Percentiles rank a stretch among this genome's conserved stretches.
These are phyloP conservation scores for Virgularia gustaviana DNA, from an alignment of 92 coral and sea anemone genomes.

Conservation along the genomic window DNA sequence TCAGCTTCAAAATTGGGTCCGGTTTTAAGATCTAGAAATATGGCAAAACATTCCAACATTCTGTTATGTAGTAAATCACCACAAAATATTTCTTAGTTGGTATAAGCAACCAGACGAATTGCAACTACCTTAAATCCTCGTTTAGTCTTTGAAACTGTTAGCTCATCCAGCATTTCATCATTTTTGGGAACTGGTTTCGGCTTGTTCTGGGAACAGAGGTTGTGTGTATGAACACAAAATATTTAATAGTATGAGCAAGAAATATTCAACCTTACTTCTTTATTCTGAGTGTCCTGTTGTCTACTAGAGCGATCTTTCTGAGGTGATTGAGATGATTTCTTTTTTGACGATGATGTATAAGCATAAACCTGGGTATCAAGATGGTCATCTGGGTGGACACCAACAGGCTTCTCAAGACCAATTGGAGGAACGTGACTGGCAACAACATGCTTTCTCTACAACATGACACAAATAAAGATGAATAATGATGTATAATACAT, in stretches of 20 bases:
- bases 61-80: neutral
- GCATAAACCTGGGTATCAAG: conserved; percentile 75
- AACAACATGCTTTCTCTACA: conserved; percentile 60
- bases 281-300: conserved; percentile 23
- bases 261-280: conserved; percentile 17
- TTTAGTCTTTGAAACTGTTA: too few relatives aligned
- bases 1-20: conserved; percentile 85
- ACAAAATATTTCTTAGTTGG: neutral
- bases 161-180: too few relatives aligned
- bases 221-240: too few relatives aligned
- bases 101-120: neutral
- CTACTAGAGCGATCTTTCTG: conserved; percentile 16
- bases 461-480: neutral
- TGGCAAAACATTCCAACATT: neutral
- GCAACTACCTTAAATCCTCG: neutral
- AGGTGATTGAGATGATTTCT: conserved; percentile 23
- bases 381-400: conserved; percentile 26
- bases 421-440: conserved; percentile 69
- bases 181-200: too few relatives aligned
- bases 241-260: neutral
- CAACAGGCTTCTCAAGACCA: conserved; percentile 47
- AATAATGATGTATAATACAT: neutral
- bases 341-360: conserved; percentile 55
- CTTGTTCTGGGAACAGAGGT: too few relatives aligned
- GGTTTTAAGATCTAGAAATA: conserved; percentile 79